Evolutionary conservation across 2,888 invertebrate genomes (phyloP).

Genomic region (Therioaphis trifolii): DNA sequence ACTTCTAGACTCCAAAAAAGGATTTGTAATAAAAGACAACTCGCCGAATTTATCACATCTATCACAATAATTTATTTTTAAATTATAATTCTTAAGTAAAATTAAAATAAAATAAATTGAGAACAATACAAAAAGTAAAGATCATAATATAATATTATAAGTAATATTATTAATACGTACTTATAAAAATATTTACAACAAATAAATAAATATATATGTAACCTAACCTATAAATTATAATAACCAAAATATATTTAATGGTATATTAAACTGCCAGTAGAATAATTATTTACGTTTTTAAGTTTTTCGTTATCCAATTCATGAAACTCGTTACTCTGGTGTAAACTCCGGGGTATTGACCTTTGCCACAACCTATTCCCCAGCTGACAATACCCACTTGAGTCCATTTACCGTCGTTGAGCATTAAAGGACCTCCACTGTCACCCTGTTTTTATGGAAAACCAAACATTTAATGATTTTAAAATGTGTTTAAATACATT

Average conservation of each 20-base stretch:
- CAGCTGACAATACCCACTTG: constrained; percentile 91
- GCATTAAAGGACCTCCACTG: constrained; percentile 88
- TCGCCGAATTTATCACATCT: not conserved
- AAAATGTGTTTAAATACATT: not conserved
- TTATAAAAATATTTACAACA: constrained; percentile 43
- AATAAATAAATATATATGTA: constrained; percentile 8
- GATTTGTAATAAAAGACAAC: constrained; percentile 28
- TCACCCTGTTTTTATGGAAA: constrained; percentile 76
- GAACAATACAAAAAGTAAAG: constrained; percentile 48
- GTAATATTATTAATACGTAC: constrained; percentile 37
- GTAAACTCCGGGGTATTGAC: constrained; percentile 91
- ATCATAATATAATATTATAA: constrained; percentile 35
- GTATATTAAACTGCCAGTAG: not conserved
- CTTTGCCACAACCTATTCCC: constrained; percentile 93
- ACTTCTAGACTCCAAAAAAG: constrained; percentile 42
- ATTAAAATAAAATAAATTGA: constrained; percentile 31
- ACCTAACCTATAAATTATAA: constrained; percentile 34
- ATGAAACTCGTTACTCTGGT: constrained; percentile 85
- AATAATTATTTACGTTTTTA: constrained; percentile 70
- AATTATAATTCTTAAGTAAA: constrained; percentile 16
- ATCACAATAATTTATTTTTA: constrained; percentile 40
- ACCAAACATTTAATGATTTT: not conserved
- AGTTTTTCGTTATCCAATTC: constrained; percentile 88
- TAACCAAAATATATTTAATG: constrained; percentile 1
- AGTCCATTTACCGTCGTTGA: constrained; percentile 81